These are phyloP conservation scores for Tachina lurida DNA, from an alignment of 2,888 invertebrate species.

Conservation along the genomic window DNA sequence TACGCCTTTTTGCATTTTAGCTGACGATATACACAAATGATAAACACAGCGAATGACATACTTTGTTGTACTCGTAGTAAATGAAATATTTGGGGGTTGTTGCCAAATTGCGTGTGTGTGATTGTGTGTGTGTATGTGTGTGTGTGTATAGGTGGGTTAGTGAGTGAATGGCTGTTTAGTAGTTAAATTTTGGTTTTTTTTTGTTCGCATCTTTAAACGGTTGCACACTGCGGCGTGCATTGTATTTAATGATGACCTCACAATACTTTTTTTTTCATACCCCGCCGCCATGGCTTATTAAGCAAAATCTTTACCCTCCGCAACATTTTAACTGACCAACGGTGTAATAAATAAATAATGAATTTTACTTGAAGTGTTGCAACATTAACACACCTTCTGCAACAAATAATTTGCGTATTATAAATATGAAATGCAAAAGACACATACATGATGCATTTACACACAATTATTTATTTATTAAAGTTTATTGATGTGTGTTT, in stretches of 20 bases:
- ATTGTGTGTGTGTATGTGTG: neutral
- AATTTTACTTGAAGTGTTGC: slow-evolving; percentile 53
- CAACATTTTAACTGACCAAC: slow-evolving; percentile 30
- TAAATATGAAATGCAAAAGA: slow-evolving; percentile 45
- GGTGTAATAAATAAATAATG: slow-evolving; percentile 62
- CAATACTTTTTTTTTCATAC: slow-evolving; percentile 39
- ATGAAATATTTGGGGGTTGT: slow-evolving; percentile 50
- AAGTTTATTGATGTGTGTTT: slow-evolving; percentile 1
- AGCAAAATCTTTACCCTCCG: slow-evolving; percentile 16
- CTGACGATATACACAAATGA: slow-evolving; percentile 56
- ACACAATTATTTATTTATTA: slow-evolving; percentile 46
- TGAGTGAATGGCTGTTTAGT: neutral
- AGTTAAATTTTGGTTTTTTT: slow-evolving; percentile 35
- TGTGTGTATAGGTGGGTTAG: neutral
- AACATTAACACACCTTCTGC: slow-evolving; percentile 61
- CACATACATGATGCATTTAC: neutral
- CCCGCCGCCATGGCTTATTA: slow-evolving; percentile 37
- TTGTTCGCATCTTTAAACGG: neutral
- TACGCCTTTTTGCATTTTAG: too few relatives aligned
- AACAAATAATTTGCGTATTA: slow-evolving; percentile 60
- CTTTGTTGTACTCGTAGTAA: neutral
- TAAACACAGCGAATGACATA: slow-evolving; percentile 24
- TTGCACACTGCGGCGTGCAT: slow-evolving; percentile 10
- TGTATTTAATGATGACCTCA: neutral
- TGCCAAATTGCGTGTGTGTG: slow-evolving; percentile 23